Base-by-base conservation (phyloP, 1,140 invertebrate species). In the Euura lappo region DNA sequence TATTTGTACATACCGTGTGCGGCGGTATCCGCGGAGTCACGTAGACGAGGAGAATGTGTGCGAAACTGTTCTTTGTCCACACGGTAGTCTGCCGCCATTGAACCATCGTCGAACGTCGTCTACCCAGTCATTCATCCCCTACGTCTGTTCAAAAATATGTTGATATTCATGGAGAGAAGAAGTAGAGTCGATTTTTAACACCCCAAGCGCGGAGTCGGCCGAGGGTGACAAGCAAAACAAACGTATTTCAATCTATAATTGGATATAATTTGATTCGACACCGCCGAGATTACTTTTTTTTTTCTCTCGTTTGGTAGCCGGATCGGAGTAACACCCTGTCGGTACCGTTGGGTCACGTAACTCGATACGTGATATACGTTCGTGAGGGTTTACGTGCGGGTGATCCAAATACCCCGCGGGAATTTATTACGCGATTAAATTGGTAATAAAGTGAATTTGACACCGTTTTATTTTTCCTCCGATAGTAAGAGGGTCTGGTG, bases 351-450 rank as follows among this genome's bases (percentile, higher is more conserved):
- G 28, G 28, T 60, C 51, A n/a, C 51, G 8, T n/a, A 60, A 60
- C 51, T 60, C 13, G 51, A 60, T 60, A 60, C 51, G 6, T 60
- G 51, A 60, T 60, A 60, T 60, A 60, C 51, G 51, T 60, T 60
- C 13, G 51, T 60, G 51, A 60, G 51, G 51, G 51, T 60, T 60
- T 60, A 60, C 13, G 13, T 60, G 10, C 51, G 51, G 13, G 28
- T 28, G 28, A 28, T 28, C 28, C 28, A 28, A 28, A 28, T 11
- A 60, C 51, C 51, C 51, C 51, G 51, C 51, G 2, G 2, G 51
- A 60, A 60, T 60, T 60, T 60, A 60, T 60, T 60, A 60, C 51
- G 51, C 51, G 51, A 60, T 60, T 60, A 60, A 60, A 60, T 60
- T 28, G 51, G 8, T 60, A 11, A 60, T 60, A 11, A 60, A 60